phyloP scores from a whole-genome alignment of 2,888 invertebrate species.

The Gymnosoma rotundatum region DNA sequence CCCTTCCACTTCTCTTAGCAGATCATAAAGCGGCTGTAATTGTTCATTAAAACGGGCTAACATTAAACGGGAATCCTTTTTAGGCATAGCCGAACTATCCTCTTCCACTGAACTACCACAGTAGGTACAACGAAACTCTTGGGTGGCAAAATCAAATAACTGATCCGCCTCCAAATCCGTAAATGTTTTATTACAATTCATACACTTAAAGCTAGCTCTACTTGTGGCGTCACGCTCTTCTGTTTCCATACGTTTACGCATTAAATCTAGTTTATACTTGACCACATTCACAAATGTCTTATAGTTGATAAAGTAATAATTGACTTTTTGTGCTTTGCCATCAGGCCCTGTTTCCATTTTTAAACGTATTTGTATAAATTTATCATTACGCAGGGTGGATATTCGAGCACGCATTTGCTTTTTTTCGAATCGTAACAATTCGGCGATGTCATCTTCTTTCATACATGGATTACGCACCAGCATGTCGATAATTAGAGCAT shows the following conservation, averaged over 20 bases:
- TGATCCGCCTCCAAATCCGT: conserved; percentile 98
- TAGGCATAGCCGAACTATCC: conserved; percentile 95
- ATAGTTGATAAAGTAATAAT: conserved; percentile 98
- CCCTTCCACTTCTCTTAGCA: conserved; percentile 95
- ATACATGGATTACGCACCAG: conserved; percentile 96
- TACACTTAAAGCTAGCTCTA: conserved; percentile 97
- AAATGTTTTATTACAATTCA: conserved; percentile 94
- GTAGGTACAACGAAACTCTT: conserved; percentile 94
- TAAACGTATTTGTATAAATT: conserved; percentile 95
- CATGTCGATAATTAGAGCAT: conserved; percentile 97
- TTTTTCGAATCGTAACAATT: conserved; percentile 95
- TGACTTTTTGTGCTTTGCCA: conserved; percentile 97
- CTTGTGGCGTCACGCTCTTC: conserved; percentile 97
- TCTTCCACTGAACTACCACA: conserved; percentile 96
- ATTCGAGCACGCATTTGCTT: conserved; percentile 96
- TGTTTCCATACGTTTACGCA: conserved; percentile 97
- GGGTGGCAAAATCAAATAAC: conserved; percentile 91
- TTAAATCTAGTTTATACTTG: conserved; percentile 97
- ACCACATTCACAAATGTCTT: conserved; percentile 98
- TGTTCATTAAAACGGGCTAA: conserved; percentile 97
- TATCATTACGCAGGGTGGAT: conserved; percentile 93
- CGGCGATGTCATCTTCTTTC: conserved; percentile 94
- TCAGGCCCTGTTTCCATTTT: conserved; percentile 97
- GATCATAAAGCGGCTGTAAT: conserved; percentile 93
- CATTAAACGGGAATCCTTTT: conserved; percentile 94